Evolutionary conservation across 1,140 invertebrate genomes (phyloP), one percentile per base, ranked within the genome.

Genomic region (Pararge aegeria): DNA sequence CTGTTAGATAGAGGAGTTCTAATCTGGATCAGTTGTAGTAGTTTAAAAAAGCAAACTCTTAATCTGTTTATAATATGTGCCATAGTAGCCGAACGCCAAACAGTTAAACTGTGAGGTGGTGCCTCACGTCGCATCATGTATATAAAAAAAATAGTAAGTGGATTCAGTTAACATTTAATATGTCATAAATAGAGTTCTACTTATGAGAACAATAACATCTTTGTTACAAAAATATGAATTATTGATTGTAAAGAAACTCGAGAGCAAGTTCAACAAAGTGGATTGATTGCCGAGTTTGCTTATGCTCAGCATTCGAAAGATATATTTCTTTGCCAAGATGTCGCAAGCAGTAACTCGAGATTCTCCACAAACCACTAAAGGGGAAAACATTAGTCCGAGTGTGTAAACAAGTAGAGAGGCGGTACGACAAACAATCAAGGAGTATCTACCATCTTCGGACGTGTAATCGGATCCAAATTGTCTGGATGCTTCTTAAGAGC

Each of bases 381-480:
- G 70, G 68, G 78, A 75, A 77, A 78, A 82, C 74, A 82, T 72
- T 74, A 75, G 75, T 73, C 59, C 61, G 61, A 75, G 75, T 73
- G 66, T 68, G 80, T 78, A 84, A 82, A 84, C 80, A 84, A 74
- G 68, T 64, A 53, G 68, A 68, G 61, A 62, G 67, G 64, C 67
- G 68, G 67, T 53, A 81, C 73, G 72, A 73, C 75, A 82, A 84
- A 84, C 76, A 84, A 78, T 75, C 76, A 77, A 70, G 73, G 64
- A 71, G 69, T 69, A 70, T 68, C 70, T 73, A 65, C 52, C 68
- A 61, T 71, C 69, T 78, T 80, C 66, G 61, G 66, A 75, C 70
- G 68, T 79, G 79, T 83, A 84, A 84, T 84, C 78, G 71, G 81
- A 84, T 81, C 80, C 75, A 74, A 81, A 83, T 75, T 68, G 66